These are phyloP conservation scores for Campoplex capitator DNA, from an alignment of 2,888 invertebrate species.

Conservation along the genomic window DNA sequence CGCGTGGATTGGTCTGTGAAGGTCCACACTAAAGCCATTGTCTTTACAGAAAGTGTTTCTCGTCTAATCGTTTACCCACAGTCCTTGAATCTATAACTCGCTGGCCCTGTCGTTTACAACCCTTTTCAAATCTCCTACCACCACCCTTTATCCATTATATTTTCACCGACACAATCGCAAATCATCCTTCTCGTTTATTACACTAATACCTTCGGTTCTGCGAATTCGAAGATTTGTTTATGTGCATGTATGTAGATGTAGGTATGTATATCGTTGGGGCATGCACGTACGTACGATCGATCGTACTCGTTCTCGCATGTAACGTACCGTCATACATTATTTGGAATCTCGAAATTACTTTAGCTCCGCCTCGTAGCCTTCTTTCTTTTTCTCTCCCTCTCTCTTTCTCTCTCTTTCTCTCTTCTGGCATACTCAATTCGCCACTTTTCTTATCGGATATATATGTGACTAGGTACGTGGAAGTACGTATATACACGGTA, in stretches of 20 bases:
- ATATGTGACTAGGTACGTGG: neutral
- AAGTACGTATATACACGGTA: neutral
- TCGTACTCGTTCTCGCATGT: conserved; percentile 53
- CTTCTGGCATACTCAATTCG: conserved; percentile 6
- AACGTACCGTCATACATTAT: conserved; percentile 70
- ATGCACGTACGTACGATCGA: conserved; percentile 64
- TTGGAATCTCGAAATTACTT: conserved; percentile 74
- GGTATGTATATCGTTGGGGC: conserved; percentile 6
- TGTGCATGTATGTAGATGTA: neutral
- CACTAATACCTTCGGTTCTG: neutral
- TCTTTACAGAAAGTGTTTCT: conserved; percentile 58
- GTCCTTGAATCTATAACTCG: conserved; percentile 24
- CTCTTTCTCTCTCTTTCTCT: conserved; percentile 14
- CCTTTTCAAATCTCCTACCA: neutral
- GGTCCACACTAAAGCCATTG: conserved; percentile 56
- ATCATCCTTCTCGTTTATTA: conserved; percentile 18
- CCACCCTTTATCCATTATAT: neutral
- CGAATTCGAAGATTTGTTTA: neutral
- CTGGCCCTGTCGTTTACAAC: neutral
- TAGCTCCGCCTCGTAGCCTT: conserved; percentile 33
- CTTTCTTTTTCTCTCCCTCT: conserved; percentile 13
- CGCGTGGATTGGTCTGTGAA: conserved; percentile 32
- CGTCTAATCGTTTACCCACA: conserved; percentile 57
- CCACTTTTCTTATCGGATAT: conserved; percentile 28
- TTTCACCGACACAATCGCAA: conserved; percentile 7